These are phyloP conservation scores for Calephelis perditalis DNA, from an alignment of 2,888 invertebrate genomes.

Conservation along the genomic window DNA sequence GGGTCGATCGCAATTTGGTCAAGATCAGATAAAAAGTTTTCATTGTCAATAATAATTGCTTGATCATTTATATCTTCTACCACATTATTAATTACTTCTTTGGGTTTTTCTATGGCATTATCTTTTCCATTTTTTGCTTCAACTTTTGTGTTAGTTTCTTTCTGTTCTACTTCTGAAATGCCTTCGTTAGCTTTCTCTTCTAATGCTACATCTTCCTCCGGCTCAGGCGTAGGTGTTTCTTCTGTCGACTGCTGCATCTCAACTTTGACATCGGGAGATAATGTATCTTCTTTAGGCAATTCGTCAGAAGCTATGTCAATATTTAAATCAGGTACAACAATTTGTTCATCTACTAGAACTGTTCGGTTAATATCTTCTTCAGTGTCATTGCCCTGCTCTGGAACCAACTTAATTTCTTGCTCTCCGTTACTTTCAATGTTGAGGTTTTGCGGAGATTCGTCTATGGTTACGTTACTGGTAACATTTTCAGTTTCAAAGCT, in stretches of 20 bases:
- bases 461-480: slow-evolving; percentile 64
- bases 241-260: slow-evolving; percentile 38
- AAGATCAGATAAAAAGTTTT: slow-evolving; percentile 74
- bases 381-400: slow-evolving; percentile 51
- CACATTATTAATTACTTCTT: slow-evolving; percentile 39
- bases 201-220: slow-evolving; percentile 36
- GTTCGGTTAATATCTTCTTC: slow-evolving; percentile 53
- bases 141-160: slow-evolving; percentile 42
- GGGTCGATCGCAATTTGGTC: slow-evolving; percentile 72
- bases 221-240: slow-evolving; percentile 44
- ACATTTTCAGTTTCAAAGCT: slow-evolving; percentile 76
- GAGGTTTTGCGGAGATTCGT: slow-evolving; percentile 50
- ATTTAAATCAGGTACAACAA: slow-evolving; percentile 39
- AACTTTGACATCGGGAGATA: slow-evolving; percentile 43
- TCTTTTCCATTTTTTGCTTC: slow-evolving; percentile 55
- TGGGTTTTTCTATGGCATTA: slow-evolving; percentile 46
- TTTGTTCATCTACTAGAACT: slow-evolving; percentile 46
- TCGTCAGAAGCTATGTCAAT: slow-evolving; percentile 46
- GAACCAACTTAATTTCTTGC: slow-evolving; percentile 52
- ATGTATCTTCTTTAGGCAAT: slow-evolving; percentile 48
- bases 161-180: slow-evolving; percentile 37
- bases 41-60: slow-evolving; percentile 61
- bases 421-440: slow-evolving; percentile 55
- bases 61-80: slow-evolving; percentile 54
- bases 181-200: slow-evolving; percentile 40